Conservation (phyloP, 35 echinoderm and acorn worm species). For the Anneissia japonica region DNA sequence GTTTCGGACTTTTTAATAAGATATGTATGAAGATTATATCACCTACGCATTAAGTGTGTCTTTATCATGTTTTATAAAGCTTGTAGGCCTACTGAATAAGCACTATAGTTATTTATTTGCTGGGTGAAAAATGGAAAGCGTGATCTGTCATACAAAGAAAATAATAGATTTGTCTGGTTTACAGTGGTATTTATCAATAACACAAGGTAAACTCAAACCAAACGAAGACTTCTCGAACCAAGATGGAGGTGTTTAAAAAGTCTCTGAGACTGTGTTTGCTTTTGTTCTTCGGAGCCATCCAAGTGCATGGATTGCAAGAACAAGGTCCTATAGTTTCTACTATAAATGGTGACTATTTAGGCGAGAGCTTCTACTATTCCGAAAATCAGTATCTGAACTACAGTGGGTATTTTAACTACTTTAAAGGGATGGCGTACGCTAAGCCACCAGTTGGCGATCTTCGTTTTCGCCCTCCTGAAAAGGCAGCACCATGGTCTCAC, state of each 20-base stretch:
- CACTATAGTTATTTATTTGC: too few species aligned
- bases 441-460: conserved; percentile 48
- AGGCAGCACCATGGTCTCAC: conserved; percentile 12
- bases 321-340: not conserved
- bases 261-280: not conserved
- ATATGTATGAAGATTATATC: too few species aligned
- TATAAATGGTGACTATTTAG: not conserved
- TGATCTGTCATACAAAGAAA: too few species aligned
- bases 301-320: not conserved
- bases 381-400: conserved; percentile 21
- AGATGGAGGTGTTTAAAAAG: not conserved
- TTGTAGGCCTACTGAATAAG: too few species aligned
- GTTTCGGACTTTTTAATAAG: too few species aligned
- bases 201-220: too few species aligned
- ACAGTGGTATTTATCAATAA: too few species aligned
- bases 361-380: not conserved
- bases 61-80: too few species aligned
- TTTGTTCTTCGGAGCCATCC: not conserved
- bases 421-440: conserved; percentile 70
- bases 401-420: conserved; percentile 37
- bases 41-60: too few species aligned
- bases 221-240: too few species aligned
- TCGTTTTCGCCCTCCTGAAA: conserved; percentile 59
- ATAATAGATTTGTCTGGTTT: too few species aligned
- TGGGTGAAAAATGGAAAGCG: too few species aligned